Percentiles rank a stretch among this genome's conserved stretches.
phyloP scores from a whole-genome alignment of 2,797 vertebrate species.

The Menidia menidia region DNA sequence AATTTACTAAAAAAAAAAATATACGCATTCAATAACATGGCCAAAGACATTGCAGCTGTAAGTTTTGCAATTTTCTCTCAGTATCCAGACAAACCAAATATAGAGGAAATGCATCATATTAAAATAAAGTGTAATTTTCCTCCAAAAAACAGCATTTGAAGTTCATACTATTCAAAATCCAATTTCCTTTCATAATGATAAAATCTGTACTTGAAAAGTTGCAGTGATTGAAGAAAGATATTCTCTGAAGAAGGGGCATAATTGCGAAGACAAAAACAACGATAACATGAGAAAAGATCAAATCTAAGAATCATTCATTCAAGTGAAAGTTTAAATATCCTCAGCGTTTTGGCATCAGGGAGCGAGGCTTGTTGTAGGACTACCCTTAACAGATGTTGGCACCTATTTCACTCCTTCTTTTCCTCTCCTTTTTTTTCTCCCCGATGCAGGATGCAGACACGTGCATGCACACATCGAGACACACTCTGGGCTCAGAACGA shows the following conservation, averaged over 20 bases:
- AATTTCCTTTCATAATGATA: neutral
- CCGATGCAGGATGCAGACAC: conserved; percentile 25
- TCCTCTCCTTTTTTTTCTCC: conserved; percentile 16
- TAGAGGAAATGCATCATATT: neutral
- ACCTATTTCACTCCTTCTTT: conserved; percentile 36
- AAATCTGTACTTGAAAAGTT: neutral
- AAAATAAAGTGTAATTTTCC: neutral
- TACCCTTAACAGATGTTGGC: conserved; percentile 67
- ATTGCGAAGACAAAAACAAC: conserved; percentile 12
- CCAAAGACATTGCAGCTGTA: no score
- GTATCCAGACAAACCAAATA: neutral
- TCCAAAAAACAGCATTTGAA: neutral
- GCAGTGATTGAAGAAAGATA: no score
- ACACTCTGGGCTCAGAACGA: conserved; percentile 40
- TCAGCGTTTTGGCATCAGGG: conserved; percentile 37
- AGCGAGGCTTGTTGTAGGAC: conserved; percentile 55
- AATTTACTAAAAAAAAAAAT: no score
- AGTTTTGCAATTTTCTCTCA: no score
- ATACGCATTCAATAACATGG: no score
- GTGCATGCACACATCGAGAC: conserved; percentile 13
- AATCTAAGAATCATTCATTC: conserved; percentile 1
- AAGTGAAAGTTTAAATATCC: conserved; percentile 47
- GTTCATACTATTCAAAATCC: neutral
- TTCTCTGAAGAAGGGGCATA: neutral
- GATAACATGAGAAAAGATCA: neutral